Evolutionary conservation across 2,888 invertebrate genomes (phyloP).

Genomic region (Cremastinae sp.): DNA sequence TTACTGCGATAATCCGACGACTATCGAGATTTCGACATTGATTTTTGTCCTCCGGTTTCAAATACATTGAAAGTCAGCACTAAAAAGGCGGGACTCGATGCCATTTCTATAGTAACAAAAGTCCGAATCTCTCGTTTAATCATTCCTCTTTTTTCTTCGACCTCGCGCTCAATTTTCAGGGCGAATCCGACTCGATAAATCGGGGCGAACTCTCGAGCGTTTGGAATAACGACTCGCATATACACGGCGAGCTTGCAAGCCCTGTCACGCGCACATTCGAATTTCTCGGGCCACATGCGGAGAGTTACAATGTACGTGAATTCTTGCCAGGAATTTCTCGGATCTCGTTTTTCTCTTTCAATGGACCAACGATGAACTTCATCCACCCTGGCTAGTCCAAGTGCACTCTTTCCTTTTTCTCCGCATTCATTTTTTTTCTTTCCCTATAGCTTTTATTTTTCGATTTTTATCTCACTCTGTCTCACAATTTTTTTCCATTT

Average conservation of each 20-base stretch:
- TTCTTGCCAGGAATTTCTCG: slow-evolving; percentile 48
- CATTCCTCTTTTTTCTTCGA: slow-evolving; percentile 32
- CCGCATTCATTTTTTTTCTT: slow-evolving; percentile 11
- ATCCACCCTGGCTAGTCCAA: slow-evolving; percentile 33
- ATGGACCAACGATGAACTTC: slow-evolving; percentile 3
- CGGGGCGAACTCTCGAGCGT: slow-evolving; percentile 46
- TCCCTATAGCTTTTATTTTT: too few relatives aligned
- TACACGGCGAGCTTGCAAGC: slow-evolving; percentile 18
- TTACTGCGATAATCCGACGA: too few relatives aligned
- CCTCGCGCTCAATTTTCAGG: slow-evolving; percentile 45
- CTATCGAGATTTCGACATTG: too few relatives aligned
- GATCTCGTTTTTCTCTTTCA: slow-evolving; percentile 20
- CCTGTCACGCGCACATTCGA: slow-evolving; percentile 25
- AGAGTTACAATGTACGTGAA: slow-evolving; percentile 30
- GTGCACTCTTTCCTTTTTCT: slow-evolving; percentile 55
- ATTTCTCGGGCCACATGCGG: slow-evolving; percentile 12
- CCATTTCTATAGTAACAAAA: slow-evolving; percentile 8
- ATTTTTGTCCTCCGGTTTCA: too few relatives aligned
- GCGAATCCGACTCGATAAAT: slow-evolving; percentile 51
- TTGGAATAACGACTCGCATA: slow-evolving; percentile 1
- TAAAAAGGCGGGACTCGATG: not conserved
- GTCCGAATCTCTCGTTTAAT: slow-evolving; percentile 42
- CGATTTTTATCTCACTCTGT: too few relatives aligned
- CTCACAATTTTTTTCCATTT: too few relatives aligned
- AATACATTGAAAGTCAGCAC: too few relatives aligned